Evolutionary conservation across 1,140 invertebrate species (phyloP), one percentile per base, ranked within the genome.

Genomic region (Pomacea maculata): DNA sequence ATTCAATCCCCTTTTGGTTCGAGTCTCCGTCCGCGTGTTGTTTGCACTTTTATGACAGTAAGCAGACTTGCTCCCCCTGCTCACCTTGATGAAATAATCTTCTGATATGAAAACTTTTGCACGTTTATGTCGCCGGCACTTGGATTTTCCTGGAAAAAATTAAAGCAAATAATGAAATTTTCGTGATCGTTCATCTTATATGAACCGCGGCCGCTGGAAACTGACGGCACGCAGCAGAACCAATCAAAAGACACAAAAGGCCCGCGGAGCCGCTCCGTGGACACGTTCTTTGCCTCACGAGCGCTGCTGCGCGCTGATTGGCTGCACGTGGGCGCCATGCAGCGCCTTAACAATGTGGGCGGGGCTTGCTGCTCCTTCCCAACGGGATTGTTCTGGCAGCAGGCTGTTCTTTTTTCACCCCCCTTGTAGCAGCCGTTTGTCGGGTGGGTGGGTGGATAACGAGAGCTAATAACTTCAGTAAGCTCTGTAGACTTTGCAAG

Each of bases 101-200:
- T 57, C 45, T 78, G 65, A 78, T 78, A 78, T 70, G 65, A 70
- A 64, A 70, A 78, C 77, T 70, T 78, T 78, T 67, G 55, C 64
- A 78, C 77, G 70, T 63, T 77, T 52, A 61, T 72, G n/a, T 55
- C 61, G 68, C 73, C 75, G 57, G 70, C 55, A 78, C 52, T 54
- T 45, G 52, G 61, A 45, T 52, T 74, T 34, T 14, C 74, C 68
- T 52, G 63, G 25, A 82, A 79, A 83, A 83, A 86, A 82, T 84
- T 83, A 83, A 79, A 82, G 67, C 78, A 63, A 84, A 71, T 85
- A 85, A 85, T 85, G 82, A 84, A 82, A 85, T 85, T 85, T 83
- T 79, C 79, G 72, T 80, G 80, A 63, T 71, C 79, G 79, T 75
- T 78, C 79, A 83, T 83, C 75, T 83, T 82, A 82, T 82, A 82